These are phyloP conservation scores for Yponomeuta sedellus DNA, from an alignment of 2,888 invertebrate species.

Conservation along the genomic window DNA sequence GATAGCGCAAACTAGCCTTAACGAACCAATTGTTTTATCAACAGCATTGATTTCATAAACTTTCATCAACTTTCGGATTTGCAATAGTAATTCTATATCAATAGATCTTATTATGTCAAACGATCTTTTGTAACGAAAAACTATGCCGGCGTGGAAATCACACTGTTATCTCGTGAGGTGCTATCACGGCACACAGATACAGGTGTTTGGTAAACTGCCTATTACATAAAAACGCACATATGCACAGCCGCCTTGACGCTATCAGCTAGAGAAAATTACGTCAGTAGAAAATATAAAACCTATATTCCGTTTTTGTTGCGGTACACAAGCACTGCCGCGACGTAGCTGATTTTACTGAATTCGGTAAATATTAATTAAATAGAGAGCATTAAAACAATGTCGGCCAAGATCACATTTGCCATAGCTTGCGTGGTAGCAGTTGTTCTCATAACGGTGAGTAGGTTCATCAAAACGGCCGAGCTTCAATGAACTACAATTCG, in stretches of 20 bases:
- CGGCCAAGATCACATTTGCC: conserved; percentile 29
- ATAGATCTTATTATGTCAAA: not conserved
- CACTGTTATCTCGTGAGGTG: not conserved
- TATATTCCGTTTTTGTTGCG: not conserved
- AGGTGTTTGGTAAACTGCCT: not conserved
- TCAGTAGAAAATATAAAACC: not conserved
- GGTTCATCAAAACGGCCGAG: too few species aligned
- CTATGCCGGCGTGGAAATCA: not conserved
- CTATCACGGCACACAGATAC: not conserved
- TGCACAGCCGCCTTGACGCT: not conserved
- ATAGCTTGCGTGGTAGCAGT: conserved; percentile 32
- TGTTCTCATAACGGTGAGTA: conserved; percentile 38
- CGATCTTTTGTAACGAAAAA: not conserved
- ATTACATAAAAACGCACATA: not conserved
- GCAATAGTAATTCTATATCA: not conserved
- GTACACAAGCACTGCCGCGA: not conserved
- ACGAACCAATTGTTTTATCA: too few species aligned
- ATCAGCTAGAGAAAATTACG: not conserved
- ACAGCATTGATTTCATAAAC: too few species aligned
- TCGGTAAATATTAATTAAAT: conserved; percentile 30
- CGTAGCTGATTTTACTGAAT: conserved; percentile 3
- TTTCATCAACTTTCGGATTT: too few species aligned
- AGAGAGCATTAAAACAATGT: conserved; percentile 22
- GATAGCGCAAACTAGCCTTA: too few species aligned
- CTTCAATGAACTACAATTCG: too few species aligned